Evolutionary conservation across 2,888 invertebrate species (phyloP), one percentile per base, ranked within the genome.

Genomic region (Holacanthella duospinosa): DNA sequence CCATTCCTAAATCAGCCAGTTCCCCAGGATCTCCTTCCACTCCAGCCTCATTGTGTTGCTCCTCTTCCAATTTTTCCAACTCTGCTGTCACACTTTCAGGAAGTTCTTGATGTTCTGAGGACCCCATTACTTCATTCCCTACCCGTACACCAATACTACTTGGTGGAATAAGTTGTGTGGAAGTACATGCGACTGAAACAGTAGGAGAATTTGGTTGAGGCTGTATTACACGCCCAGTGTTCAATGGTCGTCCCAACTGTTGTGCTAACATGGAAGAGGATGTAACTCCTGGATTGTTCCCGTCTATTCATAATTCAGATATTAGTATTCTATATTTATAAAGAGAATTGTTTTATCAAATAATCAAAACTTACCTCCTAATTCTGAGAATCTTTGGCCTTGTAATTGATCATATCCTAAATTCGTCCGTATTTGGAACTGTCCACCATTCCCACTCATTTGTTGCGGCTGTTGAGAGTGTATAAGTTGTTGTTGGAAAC

Each of bases 1-100:
- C 91, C 61, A 89, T 88, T 2, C 86, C 89, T 55, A 91, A 80
- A 24, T 89, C 89, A 53, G 87, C 88, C 48, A 91, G 80, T 75
- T 91, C 87, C 76, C 89, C 88, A 68, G 85, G 84, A 76, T 84
- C 85, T 59, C 82, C 80, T 75, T 83, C 84, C 1, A 79, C 81
- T 29, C 73, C 74, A 19, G 78, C 79, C 55, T 70, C 73, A 61
- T 66, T 70, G 56, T 82, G 84, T 64, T 82, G 83, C 76, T 86
- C 86, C 72, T 85, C 83, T 74, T 86, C 86, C 25, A 86, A 75
- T 74, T 85, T 85, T 73, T 86, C 86, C 43, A 85, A 76, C 74
- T 85, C 86, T 3, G 84, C 85, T 0, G 84, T 84, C 2, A 85
- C 85, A 73, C 83, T 84, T 71, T 85, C 85, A 0, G 84, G 84